Evolutionary conservation across 2,888 invertebrate species (phyloP).

Genomic region (Trichogramma dendrolimi): DNA sequence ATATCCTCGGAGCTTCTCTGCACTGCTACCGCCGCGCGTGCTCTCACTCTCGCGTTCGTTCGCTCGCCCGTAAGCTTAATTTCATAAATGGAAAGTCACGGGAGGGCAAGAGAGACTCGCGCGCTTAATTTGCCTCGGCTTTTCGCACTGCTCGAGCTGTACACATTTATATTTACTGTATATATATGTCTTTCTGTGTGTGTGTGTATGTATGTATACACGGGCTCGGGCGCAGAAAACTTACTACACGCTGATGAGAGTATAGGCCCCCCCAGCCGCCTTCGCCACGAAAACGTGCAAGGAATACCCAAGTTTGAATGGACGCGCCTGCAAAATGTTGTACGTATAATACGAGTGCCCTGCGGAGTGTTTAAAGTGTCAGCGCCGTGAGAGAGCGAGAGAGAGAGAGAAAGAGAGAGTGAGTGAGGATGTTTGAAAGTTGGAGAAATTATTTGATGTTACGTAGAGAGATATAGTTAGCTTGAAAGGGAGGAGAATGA

Average conservation of each 20-base stretch:
- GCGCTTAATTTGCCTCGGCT: slow-evolving; percentile 25
- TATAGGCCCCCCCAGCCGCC: neutral
- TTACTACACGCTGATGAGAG: neutral
- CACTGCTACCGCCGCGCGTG: neutral
- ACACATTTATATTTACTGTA: too few relatives aligned
- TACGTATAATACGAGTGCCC: neutral
- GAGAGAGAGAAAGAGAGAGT: neutral
- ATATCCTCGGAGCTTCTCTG: too few relatives aligned
- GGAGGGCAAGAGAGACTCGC: neutral
- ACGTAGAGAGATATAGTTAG: too few relatives aligned
- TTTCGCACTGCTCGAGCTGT: neutral
- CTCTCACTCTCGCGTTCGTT: too few relatives aligned
- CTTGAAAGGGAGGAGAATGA: neutral
- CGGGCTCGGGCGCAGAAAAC: too few relatives aligned
- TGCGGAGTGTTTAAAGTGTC: slow-evolving; percentile 7
- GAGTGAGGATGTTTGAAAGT: too few relatives aligned
- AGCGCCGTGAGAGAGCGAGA: neutral
- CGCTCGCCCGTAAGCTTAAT: slow-evolving; percentile 8
- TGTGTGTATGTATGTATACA: too few relatives aligned
- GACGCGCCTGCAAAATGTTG: too few relatives aligned
- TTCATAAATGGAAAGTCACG: slow-evolving; percentile 24
- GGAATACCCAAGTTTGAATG: slow-evolving; percentile 9
- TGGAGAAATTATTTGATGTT: too few relatives aligned
- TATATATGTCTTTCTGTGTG: too few relatives aligned
- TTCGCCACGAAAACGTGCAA: slow-evolving; percentile 12